Conservation (phyloP, 2,888 invertebrate species). For the Drosophila infuscata region DNA sequence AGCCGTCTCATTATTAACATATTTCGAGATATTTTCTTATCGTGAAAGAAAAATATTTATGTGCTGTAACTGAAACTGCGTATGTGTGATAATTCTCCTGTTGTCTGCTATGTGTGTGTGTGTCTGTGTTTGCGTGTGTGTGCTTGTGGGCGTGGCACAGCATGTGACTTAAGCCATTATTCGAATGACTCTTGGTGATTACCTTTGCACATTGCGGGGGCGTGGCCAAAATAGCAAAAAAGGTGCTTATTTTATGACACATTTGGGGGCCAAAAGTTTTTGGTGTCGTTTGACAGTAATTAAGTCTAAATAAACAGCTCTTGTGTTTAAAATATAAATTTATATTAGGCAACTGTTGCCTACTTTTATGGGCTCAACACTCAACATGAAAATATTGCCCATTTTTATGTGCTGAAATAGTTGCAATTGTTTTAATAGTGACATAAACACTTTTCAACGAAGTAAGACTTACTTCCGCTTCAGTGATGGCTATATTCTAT, state of each 20-base stretch:
- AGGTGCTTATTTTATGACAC: slow-evolving; percentile 68
- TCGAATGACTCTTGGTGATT: slow-evolving; percentile 59
- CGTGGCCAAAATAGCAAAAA: slow-evolving; percentile 27
- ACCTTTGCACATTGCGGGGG: slow-evolving; percentile 53
- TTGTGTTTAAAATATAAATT: slow-evolving; percentile 13
- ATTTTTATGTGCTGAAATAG: slow-evolving; percentile 37
- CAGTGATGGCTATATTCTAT: slow-evolving; percentile 11
- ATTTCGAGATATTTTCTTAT: slow-evolving; percentile 74
- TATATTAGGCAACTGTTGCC: slow-evolving; percentile 32
- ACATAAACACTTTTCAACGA: slow-evolving; percentile 6
- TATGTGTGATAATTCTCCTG: slow-evolving; percentile 56
- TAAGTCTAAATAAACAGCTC: slow-evolving; percentile 21
- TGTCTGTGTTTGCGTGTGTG: slow-evolving; percentile 20
- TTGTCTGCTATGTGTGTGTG: slow-evolving; percentile 10
- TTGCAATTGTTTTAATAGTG: slow-evolving; percentile 8
- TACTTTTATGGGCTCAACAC: slow-evolving; percentile 14
- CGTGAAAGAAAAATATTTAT: slow-evolving; percentile 62
- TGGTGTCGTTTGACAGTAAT: slow-evolving; percentile 33
- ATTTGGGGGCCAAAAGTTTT: slow-evolving; percentile 53
- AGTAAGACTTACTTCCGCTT: neutral
- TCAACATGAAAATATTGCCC: slow-evolving; percentile 30
- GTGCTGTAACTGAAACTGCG: slow-evolving; percentile 50
- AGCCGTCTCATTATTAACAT: slow-evolving; percentile 74
- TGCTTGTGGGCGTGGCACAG: slow-evolving; percentile 70
- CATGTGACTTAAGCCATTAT: slow-evolving; percentile 69